Evolutionary conservation across 2,888 invertebrate species (phyloP).

Genomic region (Stenodera caucasica): DNA sequence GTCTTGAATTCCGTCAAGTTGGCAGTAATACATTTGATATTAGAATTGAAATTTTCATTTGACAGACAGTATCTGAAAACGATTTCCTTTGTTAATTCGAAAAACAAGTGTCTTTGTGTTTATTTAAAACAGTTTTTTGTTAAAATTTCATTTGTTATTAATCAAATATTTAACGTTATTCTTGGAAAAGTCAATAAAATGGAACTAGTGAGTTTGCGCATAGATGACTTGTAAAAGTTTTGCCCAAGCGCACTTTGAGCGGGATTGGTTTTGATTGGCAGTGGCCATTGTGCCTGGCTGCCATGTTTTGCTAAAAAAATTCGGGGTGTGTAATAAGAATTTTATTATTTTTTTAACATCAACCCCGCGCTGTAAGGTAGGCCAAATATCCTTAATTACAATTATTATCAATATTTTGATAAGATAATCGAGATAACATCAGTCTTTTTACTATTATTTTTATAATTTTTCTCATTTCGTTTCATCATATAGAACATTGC

Average conservation of each 20-base stretch:
- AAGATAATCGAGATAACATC: neutral
- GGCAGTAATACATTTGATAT: neutral
- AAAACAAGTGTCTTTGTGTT: no score
- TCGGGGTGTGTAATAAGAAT: slow-evolving; percentile 61
- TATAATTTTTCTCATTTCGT: neutral
- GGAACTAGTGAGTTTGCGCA: slow-evolving; percentile 10
- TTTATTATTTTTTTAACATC: slow-evolving; percentile 46
- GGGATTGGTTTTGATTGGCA: slow-evolving; percentile 50
- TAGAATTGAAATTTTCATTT: no score
- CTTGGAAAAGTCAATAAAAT: slow-evolving; percentile 24
- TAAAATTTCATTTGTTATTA: neutral
- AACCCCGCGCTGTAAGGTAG: slow-evolving; percentile 50
- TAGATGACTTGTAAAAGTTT: slow-evolving; percentile 9
- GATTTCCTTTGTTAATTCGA: no score
- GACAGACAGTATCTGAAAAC: no score
- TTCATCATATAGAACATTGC: neutral
- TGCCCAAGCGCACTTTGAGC: slow-evolving; percentile 46
- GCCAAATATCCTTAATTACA: neutral
- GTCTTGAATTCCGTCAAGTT: neutral
- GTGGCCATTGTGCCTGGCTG: slow-evolving; percentile 58
- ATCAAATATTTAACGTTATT: neutral
- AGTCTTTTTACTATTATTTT: neutral
- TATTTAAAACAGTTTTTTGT: no score
- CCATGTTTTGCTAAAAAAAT: slow-evolving; percentile 72
- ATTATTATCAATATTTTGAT: neutral